These are phyloP conservation scores for Agrilus cyanescens DNA, from an alignment of 2,888 invertebrate species.

Conservation along the genomic window DNA sequence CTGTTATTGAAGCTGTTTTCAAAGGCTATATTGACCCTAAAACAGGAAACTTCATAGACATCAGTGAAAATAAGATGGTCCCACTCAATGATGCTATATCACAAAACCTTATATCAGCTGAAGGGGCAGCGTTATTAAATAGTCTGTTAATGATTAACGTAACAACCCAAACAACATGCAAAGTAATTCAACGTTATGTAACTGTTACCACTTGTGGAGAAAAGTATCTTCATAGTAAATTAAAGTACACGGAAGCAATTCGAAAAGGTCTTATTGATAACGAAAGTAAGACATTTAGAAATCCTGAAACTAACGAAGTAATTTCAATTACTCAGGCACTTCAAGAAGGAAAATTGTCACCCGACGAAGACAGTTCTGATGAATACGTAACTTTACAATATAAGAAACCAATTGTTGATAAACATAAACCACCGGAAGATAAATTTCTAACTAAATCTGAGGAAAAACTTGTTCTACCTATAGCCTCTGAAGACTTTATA, in stretches of 20 bases:
- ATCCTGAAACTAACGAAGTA: constrained; percentile 60
- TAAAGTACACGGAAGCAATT: constrained; percentile 70
- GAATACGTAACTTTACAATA: constrained; percentile 6
- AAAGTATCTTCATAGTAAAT: constrained; percentile 39
- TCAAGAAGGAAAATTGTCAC: constrained; percentile 56
- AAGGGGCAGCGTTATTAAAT: constrained; percentile 76
- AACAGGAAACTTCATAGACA: constrained; percentile 74
- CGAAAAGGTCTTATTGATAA: constrained; percentile 70
- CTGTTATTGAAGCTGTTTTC: constrained; percentile 79
- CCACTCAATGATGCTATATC: constrained; percentile 80
- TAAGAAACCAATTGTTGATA: too few species aligned
- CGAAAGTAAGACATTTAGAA: constrained; percentile 59
- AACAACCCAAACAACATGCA: constrained; percentile 77
- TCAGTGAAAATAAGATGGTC: constrained; percentile 55
- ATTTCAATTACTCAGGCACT: constrained; percentile 69
- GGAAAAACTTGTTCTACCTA: too few species aligned
- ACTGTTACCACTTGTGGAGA: constrained; percentile 57
- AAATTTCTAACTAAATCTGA: too few species aligned
- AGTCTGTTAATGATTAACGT: constrained; percentile 79
- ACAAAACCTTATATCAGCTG: constrained; percentile 71
- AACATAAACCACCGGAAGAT: constrained; percentile 11
- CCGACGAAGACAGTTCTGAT: constrained; percentile 37
- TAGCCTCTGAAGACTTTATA: too few species aligned
- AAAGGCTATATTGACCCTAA: constrained; percentile 78
- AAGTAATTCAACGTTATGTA: constrained; percentile 70